Percentiles rank a stretch among this genome's conserved stretches.
Conservation (phyloP, 2,888 invertebrate genomes). For the Hydroisotoma schaefferi region DNA sequence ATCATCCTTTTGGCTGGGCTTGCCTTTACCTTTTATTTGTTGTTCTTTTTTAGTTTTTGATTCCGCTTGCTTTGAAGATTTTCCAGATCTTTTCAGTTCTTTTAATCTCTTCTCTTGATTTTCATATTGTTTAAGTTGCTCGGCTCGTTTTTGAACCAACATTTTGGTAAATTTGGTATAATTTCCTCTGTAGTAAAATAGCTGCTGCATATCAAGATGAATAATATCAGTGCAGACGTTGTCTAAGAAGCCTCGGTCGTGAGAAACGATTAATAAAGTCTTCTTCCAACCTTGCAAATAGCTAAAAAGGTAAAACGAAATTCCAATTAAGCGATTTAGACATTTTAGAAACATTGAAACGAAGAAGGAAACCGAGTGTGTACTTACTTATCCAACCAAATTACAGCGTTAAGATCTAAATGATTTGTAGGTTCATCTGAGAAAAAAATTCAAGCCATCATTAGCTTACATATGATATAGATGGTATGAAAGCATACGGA, state of each 20-base stretch:
- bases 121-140: slow-evolving; percentile 94
- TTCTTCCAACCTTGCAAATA: slow-evolving; percentile 99
- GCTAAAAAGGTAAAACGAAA: slow-evolving; percentile 55
- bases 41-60: slow-evolving; percentile 50
- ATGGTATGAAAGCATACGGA: background rate
- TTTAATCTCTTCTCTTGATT: slow-evolving; percentile 96
- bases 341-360: background rate
- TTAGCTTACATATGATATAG: background rate
- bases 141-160: slow-evolving; percentile 91
- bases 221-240: slow-evolving; percentile 99
- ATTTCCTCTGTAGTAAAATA: slow-evolving; percentile 96
- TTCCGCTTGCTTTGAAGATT: slow-evolving; percentile 87
- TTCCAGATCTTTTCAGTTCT: slow-evolving; percentile 90
- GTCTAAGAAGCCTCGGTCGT: slow-evolving; percentile 99
- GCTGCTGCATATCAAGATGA: slow-evolving; percentile 89
- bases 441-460: background rate
- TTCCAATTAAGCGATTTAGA: background rate
- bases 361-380: slow-evolving; percentile 42
- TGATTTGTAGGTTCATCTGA: slow-evolving; percentile 98
- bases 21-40: slow-evolving; percentile 50
- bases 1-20: slow-evolving; percentile 46
- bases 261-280: slow-evolving; percentile 94
- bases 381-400: slow-evolving; percentile 96
- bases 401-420: slow-evolving; percentile 97
- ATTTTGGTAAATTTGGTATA: slow-evolving; percentile 99